Conservation (phyloP, 2,113 vertebrate genomes). For the Rhinoderma darwinii region DNA sequence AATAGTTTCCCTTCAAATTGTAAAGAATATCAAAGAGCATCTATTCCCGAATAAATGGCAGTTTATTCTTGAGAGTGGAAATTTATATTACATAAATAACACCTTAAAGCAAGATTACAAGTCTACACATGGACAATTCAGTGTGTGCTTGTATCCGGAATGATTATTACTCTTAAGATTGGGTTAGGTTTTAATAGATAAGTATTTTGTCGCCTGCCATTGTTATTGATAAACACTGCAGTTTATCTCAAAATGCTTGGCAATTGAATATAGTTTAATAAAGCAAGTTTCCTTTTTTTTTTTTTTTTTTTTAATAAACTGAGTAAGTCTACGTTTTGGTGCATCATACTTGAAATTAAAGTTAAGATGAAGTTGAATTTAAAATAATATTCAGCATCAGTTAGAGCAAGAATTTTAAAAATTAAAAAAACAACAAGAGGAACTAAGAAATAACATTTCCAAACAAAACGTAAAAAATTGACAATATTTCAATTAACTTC, state of each 20-base stretch:
- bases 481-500: not conserved
- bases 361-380: not conserved
- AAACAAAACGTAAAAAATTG: not conserved
- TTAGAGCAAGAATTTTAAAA: not conserved
- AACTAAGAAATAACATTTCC: not conserved
- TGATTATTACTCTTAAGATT: not conserved
- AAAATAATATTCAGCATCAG: not conserved
- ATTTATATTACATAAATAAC: conserved; percentile 44
- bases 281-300: not conserved
- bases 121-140: not conserved
- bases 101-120: conserved; percentile 31
- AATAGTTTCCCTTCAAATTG: conserved; percentile 22
- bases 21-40: conserved; percentile 38
- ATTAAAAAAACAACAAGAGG: not conserved
- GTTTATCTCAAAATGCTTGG: not conserved
- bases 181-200: conserved; percentile 16
- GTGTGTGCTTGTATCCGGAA: not conserved
- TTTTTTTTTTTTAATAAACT: not conserved
- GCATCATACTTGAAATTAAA: not conserved
- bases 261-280: not conserved
- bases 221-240: conserved; percentile 16
- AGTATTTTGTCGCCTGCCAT: conserved; percentile 1
- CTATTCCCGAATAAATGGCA: conserved; percentile 15
- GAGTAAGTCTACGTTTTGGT: not conserved
- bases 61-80: conserved; percentile 19